phyloP scores from a whole-genome alignment of 2,797 vertebrate genomes.

The Gouania willdenowi region DNA sequence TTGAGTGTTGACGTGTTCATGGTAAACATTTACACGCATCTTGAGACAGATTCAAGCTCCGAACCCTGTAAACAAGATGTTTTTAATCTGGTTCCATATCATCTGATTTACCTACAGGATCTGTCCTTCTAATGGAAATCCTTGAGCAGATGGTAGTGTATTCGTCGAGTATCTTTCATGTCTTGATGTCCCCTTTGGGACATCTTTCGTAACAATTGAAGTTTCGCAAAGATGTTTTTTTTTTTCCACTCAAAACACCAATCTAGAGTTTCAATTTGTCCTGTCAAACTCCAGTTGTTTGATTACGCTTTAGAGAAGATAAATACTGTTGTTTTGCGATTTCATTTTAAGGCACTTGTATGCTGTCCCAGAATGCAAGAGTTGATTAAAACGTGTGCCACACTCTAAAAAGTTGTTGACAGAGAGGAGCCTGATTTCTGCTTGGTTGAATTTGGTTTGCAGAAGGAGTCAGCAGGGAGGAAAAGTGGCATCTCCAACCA shows the following conservation, averaged over 20 bases:
- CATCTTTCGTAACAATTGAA: slow-evolving; percentile 22
- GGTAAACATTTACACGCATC: too few species aligned
- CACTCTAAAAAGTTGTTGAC: slow-evolving; percentile 48
- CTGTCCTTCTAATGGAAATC: slow-evolving; percentile 46
- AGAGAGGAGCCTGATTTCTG: slow-evolving; percentile 33
- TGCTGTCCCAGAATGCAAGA: slow-evolving; percentile 7
- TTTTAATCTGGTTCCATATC: slow-evolving; percentile 18
- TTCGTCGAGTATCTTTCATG: slow-evolving; percentile 55
- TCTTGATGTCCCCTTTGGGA: slow-evolving; percentile 53
- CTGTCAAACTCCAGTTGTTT: slow-evolving; percentile 23
- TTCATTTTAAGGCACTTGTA: slow-evolving; percentile 22
- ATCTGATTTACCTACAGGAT: slow-evolving; percentile 34
- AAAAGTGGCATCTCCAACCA: slow-evolving; percentile 30
- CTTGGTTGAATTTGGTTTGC: slow-evolving; percentile 52
- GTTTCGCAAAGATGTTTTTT: slow-evolving; percentile 37
- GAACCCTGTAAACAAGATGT: slow-evolving; percentile 27
- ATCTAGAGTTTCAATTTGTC: slow-evolving; percentile 28
- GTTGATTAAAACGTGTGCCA: slow-evolving; percentile 48
- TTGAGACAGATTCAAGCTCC: slow-evolving; percentile 20
- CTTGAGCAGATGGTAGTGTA: slow-evolving; percentile 61
- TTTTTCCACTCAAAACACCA: slow-evolving; percentile 18
- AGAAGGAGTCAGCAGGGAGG: slow-evolving; percentile 50
- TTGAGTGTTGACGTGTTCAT: too few species aligned
- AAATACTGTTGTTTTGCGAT: slow-evolving; percentile 21
- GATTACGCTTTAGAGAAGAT: slow-evolving; percentile 16